Base-by-base conservation (phyloP, 1,140 invertebrate species). In the Eupeodes corollae region DNA sequence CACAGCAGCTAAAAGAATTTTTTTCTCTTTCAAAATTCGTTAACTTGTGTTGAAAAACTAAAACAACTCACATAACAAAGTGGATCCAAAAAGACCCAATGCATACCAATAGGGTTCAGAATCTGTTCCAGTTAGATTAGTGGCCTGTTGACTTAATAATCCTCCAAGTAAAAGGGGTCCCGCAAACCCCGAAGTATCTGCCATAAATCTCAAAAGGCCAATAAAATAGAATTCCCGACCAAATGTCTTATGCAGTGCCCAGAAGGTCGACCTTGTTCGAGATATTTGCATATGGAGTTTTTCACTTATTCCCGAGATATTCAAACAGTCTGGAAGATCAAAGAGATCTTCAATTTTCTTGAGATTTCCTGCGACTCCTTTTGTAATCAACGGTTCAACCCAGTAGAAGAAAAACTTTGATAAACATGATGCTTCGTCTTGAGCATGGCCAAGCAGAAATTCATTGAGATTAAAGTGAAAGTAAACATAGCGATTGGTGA, bases 181-280 rank as follows among this genome's bases (percentile, higher is more conserved):
- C 41, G 83, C 80, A 75, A 98, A 98, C 14, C 81, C 82, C 32
- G 83, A 74, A 49, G 76, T 74, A 68, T 98, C 94, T 3, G 84
- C 79, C 5, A 88, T 59, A 21, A 99, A 74, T 69, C 92, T 91
- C 3, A 97, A 63, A 49, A 95, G 63, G 26, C 93, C 95, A 60
- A 97, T 80, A 14, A 78, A 74, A 59, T 93, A 92, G 73, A 95
- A 98, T 62, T 92, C 81, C 47, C 78, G 62, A 18, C 88, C 91
- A 71, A 91, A 98, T 55, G 82, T 82, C 47, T 72, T 75, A 60
- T 92, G 82, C n/a, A 97, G 66, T 1, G 84, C 79, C 51, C 73
- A 74, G 1, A 93, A 61, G 12, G 96, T 61, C 2, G 81, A 79
- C 5, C 56, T 53, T 5, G 59, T 46, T 30, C 56, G 53, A 8